Evolutionary conservation across 2,797 vertebrate genomes (phyloP), one percentile per base, ranked within the genome.

Genomic region (Telmatherina bonti): DNA sequence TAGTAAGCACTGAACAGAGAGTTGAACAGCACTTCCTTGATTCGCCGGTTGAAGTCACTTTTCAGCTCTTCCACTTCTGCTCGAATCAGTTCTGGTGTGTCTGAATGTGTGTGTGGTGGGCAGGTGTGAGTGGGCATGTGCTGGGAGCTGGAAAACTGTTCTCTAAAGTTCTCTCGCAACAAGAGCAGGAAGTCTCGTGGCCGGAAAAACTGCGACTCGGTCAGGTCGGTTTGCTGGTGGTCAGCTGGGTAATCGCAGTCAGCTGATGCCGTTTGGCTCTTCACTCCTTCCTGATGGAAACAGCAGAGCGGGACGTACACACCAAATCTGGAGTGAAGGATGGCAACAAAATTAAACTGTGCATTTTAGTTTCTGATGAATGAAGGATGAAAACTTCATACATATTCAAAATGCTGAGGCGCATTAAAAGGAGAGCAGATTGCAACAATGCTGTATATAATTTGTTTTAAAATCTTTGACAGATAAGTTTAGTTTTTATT

Each of bases 21-120:
- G 91, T 99, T 99, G 95, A 99, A 99, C 76, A 99, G 96, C 78
- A 99, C 98, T 92, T 99, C 98, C 89, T 99, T 99, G 86, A 99
- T 99, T 65, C 98, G 95, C 57, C 96, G 96, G 90, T 99, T 99
- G 90, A 99, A 99, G 92, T 99, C 97, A 41, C 96, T 96, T 93
- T 98, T 99, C 70, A 99, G 95, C 89, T 97, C 97, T 90, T 99
- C 97, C 84, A 99, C 97, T 88, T 99, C 98, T 3, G 95, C 95
- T 41, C 98, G 96, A 73, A 99, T 99, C 81, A 98, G 92, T 88
- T 98, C 97, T 0, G 98, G 97, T 5, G 98, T 98, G 30, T 97
- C 94, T 0, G 85, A 73, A 68, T 93, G 91, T 24, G 91, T 90
- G 73, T 91, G 90, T 1, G 91, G 92, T 2, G 97, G 97, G 81